A percentile compares a stretch with the other conserved stretches of the same genome.
These are phyloP conservation scores for Balaenoptera acutorostrata DNA, from an alignment of 2,113 vertebrate genomes.

Conservation along the genomic window DNA sequence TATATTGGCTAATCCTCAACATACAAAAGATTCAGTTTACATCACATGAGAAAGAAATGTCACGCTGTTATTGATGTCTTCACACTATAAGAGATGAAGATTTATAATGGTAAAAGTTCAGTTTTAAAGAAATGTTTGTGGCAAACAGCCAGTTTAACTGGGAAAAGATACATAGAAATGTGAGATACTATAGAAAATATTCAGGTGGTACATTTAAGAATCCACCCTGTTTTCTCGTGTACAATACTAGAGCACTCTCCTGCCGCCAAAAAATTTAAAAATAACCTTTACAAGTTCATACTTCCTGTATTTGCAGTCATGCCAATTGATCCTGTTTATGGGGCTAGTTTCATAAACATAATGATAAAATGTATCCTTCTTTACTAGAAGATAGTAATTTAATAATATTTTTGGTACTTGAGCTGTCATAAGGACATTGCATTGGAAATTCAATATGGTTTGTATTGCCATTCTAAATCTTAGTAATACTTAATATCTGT, in stretches of 20 bases:
- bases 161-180: background rate
- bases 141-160: background rate
- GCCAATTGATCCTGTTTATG: background rate
- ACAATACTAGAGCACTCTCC: background rate
- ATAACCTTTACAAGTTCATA: background rate
- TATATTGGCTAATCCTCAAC: background rate
- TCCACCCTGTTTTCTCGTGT: background rate
- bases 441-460: background rate
- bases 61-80: background rate
- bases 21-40: background rate
- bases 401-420: background rate
- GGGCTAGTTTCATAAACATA: background rate
- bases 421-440: background rate
- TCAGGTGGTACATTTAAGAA: background rate
- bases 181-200: background rate
- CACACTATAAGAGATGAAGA: background rate
- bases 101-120: background rate
- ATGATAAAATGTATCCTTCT: background rate
- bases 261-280: background rate
- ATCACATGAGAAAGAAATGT: background rate
- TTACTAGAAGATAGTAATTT: background rate
- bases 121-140: background rate
- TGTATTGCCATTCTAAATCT: background rate
- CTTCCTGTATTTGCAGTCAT: background rate
- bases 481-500: background rate